These are phyloP conservation scores for Pegoplata infirma DNA, from an alignment of 2,888 invertebrate species.

Conservation along the genomic window DNA sequence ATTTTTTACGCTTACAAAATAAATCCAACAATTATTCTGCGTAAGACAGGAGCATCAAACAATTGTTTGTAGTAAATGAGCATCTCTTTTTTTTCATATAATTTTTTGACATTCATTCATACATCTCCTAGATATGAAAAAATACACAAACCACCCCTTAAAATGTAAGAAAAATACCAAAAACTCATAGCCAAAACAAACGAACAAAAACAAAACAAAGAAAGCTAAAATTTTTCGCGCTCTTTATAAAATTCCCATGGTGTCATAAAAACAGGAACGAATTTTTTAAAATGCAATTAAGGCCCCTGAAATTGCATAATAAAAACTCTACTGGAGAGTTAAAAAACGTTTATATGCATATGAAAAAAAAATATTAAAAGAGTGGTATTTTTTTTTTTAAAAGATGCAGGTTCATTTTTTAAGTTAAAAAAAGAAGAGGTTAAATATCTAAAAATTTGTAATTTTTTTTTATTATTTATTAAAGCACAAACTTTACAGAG, in stretches of 20 bases:
- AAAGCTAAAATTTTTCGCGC: conserved; percentile 47
- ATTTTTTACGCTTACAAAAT: neutral
- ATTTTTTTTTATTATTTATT: too few relatives aligned
- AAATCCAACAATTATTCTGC: neutral
- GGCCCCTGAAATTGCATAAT: conserved; percentile 22
- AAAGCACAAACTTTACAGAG: too few relatives aligned
- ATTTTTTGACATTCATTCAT: conserved; percentile 58
- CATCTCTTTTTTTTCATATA: conserved; percentile 3
- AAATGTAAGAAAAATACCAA: conserved; percentile 3
- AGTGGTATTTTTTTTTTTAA: too few relatives aligned
- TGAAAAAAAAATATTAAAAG: too few relatives aligned
- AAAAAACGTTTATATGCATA: too few relatives aligned
- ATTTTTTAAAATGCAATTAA: neutral
- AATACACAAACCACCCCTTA: too few relatives aligned
- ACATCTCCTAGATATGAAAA: conserved; percentile 43
- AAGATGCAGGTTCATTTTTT: too few relatives aligned
- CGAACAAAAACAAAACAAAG: conserved; percentile 56
- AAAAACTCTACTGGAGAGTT: too few relatives aligned
- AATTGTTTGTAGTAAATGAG: conserved; percentile 48
- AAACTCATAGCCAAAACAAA: conserved; percentile 56
- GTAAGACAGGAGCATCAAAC: neutral
- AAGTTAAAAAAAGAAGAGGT: too few relatives aligned
- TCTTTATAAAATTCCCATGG: conserved; percentile 59
- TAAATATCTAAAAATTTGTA: too few relatives aligned
- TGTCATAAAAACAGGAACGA: neutral